These are phyloP conservation scores for Phaenicophaeus curvirostris DNA, from an alignment of 2,797 vertebrate species.

Conservation along the genomic window DNA sequence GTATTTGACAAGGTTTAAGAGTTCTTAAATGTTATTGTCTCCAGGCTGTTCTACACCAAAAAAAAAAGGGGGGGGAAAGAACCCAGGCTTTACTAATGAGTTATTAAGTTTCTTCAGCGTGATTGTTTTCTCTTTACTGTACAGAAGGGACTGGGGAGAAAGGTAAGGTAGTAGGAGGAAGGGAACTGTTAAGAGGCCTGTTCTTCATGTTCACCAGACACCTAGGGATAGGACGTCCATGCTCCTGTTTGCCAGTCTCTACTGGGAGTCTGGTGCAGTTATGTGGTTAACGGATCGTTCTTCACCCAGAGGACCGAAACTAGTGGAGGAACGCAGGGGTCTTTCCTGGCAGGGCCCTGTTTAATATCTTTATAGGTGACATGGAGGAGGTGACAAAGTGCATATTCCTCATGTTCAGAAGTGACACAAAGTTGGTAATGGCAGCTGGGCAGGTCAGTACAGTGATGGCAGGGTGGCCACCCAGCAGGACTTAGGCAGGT, in stretches of 20 bases:
- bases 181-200: background rate
- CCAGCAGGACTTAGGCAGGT: background rate
- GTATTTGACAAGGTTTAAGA: background rate
- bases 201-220: background rate
- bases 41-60: background rate
- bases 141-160: background rate
- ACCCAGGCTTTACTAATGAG: background rate
- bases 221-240: background rate
- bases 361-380: background rate
- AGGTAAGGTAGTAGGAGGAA: background rate
- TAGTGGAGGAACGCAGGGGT: background rate
- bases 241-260: background rate
- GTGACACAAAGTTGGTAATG: background rate
- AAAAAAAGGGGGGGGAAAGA: background rate
- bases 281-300: fast-evolving
- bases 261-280: background rate
- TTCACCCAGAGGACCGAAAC: background rate
- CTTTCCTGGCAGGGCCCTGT: background rate
- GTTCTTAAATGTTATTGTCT: background rate
- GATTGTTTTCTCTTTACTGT: background rate
- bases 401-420: background rate
- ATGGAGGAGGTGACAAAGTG: background rate
- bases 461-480: background rate
- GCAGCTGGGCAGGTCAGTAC: background rate
- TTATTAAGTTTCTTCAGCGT: background rate